Conservation (phyloP, 2,113 vertebrate species). For the Psittacara wagleri region DNA sequence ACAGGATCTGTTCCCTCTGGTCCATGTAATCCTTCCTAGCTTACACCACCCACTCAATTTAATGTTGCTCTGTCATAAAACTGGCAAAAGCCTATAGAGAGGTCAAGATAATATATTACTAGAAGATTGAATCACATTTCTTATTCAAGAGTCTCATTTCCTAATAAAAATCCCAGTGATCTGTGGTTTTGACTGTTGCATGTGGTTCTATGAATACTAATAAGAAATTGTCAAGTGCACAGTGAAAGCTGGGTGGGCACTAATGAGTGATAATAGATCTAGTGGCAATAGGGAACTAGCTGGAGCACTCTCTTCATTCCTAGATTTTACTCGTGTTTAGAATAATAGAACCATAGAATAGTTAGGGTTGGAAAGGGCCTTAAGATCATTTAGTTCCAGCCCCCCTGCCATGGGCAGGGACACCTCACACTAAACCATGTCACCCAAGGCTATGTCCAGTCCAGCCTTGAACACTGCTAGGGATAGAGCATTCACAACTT, state of each 20-base stretch:
- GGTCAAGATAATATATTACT: constrained; percentile 51
- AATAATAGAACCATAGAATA: not conserved
- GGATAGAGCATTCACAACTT: too few species aligned
- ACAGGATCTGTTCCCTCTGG: constrained; percentile 38
- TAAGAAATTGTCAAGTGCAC: constrained; percentile 39
- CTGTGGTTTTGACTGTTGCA: constrained; percentile 33
- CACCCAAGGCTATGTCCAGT: too few species aligned
- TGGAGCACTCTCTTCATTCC: not conserved
- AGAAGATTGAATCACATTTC: constrained; percentile 48
- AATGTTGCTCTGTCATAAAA: constrained; percentile 40
- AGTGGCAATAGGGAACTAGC: not conserved
- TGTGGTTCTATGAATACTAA: constrained; percentile 9
- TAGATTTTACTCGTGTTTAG: not conserved
- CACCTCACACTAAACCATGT: too few species aligned
- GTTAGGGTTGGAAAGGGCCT: not conserved
- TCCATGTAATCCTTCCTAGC: constrained; percentile 9
- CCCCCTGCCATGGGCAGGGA: not conserved
- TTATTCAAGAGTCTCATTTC: constrained; percentile 45
- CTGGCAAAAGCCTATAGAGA: constrained; percentile 31
- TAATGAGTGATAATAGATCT: constrained; percentile 15
- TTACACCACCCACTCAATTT: constrained; percentile 58
- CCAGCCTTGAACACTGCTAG: too few species aligned
- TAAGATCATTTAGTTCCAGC: not conserved
- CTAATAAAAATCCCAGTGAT: constrained; percentile 48
- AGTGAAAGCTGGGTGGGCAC: constrained; percentile 40